These are phyloP conservation scores for Hippopotamyrus pictus DNA, from an alignment of 2,797 vertebrate genomes.

Conservation along the genomic window DNA sequence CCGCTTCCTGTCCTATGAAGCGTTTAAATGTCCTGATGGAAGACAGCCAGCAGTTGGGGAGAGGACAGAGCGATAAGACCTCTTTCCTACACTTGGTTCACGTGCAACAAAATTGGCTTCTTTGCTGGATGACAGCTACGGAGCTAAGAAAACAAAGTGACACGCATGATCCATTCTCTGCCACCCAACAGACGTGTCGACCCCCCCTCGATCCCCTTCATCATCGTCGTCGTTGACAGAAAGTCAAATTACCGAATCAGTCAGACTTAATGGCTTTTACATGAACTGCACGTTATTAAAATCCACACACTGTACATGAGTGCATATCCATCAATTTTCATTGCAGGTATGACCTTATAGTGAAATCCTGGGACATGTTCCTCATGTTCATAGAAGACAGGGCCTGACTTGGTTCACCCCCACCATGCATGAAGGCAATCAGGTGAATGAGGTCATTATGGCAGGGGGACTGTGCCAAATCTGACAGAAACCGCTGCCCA, in stretches of 20 bases:
- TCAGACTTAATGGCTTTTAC: background rate
- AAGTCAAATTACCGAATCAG: background rate
- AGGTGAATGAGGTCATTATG: conserved; percentile 31
- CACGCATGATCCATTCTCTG: background rate
- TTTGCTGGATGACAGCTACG: background rate
- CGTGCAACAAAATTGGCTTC: background rate
- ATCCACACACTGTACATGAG: background rate
- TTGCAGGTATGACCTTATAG: background rate
- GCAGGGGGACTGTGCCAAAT: background rate
- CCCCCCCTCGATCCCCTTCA: background rate
- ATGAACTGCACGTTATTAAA: background rate
- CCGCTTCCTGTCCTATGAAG: background rate
- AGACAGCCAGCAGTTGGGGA: background rate
- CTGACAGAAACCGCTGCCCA: background rate
- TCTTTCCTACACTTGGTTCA: background rate
- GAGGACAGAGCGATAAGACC: background rate
- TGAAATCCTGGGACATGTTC: background rate
- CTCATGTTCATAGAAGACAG: background rate
- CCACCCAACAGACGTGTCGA: background rate
- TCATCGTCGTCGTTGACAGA: background rate
- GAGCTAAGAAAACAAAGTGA: background rate
- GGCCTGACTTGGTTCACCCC: background rate
- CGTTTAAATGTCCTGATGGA: background rate
- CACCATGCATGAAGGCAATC: conserved; percentile 15
- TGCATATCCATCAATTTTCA: background rate